phyloP scores from a whole-genome alignment of 2,888 invertebrate species.

The Stictocephala bisonia region DNA sequence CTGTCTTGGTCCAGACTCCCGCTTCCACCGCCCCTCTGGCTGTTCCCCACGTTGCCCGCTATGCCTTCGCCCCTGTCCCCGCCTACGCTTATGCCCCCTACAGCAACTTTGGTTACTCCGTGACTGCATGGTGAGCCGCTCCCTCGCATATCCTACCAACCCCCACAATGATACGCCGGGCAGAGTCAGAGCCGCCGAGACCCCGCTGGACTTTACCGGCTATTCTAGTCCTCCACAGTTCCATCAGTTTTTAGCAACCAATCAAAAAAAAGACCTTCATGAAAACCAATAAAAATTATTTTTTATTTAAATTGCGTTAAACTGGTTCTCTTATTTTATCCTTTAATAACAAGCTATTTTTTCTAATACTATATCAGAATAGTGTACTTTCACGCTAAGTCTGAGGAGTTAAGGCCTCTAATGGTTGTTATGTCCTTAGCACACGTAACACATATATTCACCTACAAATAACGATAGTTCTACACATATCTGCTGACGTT shows the following conservation, averaged over 20 bases:
- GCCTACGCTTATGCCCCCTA: constrained; percentile 27
- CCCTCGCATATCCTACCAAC: background rate
- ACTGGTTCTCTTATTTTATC: background rate
- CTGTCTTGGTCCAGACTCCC: constrained; percentile 11
- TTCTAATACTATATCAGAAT: too few relatives aligned
- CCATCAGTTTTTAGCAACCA: constrained; percentile 19
- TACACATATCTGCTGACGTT: too few relatives aligned
- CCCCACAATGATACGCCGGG: constrained; percentile 4
- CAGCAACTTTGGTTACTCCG: constrained; percentile 40
- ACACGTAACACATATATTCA: too few relatives aligned
- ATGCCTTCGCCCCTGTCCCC: constrained; percentile 63
- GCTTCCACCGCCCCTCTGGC: background rate
- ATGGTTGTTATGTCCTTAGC: too few relatives aligned
- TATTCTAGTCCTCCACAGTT: constrained; percentile 36
- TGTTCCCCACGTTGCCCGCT: constrained; percentile 57
- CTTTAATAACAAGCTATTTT: too few relatives aligned
- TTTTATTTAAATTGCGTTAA: constrained; percentile 36
- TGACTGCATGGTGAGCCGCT: constrained; percentile 36
- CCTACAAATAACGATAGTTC: too few relatives aligned
- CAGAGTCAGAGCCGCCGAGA: constrained; percentile 44
- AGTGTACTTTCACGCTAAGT: too few relatives aligned
- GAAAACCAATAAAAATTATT: constrained; percentile 17
- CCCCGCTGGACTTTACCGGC: constrained; percentile 46
- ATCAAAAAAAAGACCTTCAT: constrained; percentile 31
- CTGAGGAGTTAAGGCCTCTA: too few relatives aligned